Evolutionary conservation across 2,888 invertebrate genomes (phyloP).

Genomic region (Argyresthia goedartella): DNA sequence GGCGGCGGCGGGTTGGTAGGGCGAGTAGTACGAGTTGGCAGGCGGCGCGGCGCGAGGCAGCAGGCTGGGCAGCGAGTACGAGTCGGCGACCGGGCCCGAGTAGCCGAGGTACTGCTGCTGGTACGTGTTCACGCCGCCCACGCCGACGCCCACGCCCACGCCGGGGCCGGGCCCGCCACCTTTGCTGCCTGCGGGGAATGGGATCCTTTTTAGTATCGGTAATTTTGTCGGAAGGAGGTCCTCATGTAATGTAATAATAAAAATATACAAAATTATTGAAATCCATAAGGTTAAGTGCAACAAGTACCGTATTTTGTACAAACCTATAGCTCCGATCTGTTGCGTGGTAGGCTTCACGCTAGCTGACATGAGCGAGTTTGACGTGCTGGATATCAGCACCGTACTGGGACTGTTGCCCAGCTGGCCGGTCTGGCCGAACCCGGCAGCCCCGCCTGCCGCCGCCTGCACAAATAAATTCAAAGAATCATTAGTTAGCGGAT

Average conservation of each 20-base stretch:
- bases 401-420: conserved; percentile 87
- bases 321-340: conserved; percentile 87
- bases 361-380: conserved; percentile 90
- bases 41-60: conserved; percentile 60
- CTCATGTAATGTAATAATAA: no score
- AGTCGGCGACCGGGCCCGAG: conserved; percentile 55
- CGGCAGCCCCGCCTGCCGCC: conserved; percentile 73
- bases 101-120: conserved; percentile 64
- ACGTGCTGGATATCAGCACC: conserved; percentile 88
- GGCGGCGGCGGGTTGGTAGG: conserved; percentile 60
- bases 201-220: neutral
- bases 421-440: conserved; percentile 85
- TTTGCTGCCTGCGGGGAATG: conserved; percentile 35
- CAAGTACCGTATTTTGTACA: conserved; percentile 21
- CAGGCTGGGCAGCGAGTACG: conserved; percentile 56
- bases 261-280: no score
- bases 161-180: conserved; percentile 43
- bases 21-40: conserved; percentile 60
- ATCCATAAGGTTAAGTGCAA: no score
- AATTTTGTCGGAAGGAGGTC: no score
- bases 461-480: no score
- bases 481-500: no score
- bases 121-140: conserved; percentile 59
- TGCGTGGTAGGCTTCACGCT: conserved; percentile 87
- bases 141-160: conserved; percentile 41